Evolutionary conservation across 2,888 invertebrate species (phyloP).

Genomic region (Drosophila melanocephala): DNA sequence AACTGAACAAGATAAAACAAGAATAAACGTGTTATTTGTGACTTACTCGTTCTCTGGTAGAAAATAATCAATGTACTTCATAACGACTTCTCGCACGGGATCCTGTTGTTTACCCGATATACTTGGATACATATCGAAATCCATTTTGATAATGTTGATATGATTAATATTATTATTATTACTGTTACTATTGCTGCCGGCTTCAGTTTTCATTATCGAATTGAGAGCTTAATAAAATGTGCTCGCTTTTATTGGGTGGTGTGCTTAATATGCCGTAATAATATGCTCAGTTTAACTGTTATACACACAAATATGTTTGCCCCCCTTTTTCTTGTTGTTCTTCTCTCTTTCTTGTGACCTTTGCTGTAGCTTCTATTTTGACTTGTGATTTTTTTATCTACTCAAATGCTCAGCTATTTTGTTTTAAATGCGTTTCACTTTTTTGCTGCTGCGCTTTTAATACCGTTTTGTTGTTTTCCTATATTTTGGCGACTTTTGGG

Average conservation of each 20-base stretch:
- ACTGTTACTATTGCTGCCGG: slow-evolving; percentile 65
- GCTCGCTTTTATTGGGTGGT: not conserved
- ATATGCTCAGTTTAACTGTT: slow-evolving; percentile 27
- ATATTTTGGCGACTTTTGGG: slow-evolving; percentile 17
- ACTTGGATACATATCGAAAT: slow-evolving; percentile 87
- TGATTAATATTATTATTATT: slow-evolving; percentile 82
- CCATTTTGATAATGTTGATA: slow-evolving; percentile 85
- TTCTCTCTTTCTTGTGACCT: slow-evolving; percentile 27
- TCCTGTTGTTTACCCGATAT: slow-evolving; percentile 88
- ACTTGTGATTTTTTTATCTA: slow-evolving; percentile 4
- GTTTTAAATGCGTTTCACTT: slow-evolving; percentile 60
- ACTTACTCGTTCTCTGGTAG: slow-evolving; percentile 88
- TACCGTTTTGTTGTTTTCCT: slow-evolving; percentile 22
- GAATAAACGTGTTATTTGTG: slow-evolving; percentile 2
- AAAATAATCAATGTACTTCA: slow-evolving; percentile 90
- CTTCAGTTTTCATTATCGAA: slow-evolving; percentile 83
- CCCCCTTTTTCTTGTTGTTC: not conserved
- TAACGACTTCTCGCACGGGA: slow-evolving; percentile 89
- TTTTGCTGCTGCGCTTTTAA: slow-evolving; percentile 22
- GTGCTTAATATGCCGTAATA: slow-evolving; percentile 34
- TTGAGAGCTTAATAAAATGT: slow-evolving; percentile 19
- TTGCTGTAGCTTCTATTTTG: slow-evolving; percentile 17
- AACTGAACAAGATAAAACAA: not conserved
- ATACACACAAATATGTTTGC: slow-evolving; percentile 14
- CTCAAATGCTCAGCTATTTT: slow-evolving; percentile 30